These are phyloP conservation scores for Cephalopterus ornatus DNA, from an alignment of 2,113 vertebrate species.

Conservation along the genomic window DNA sequence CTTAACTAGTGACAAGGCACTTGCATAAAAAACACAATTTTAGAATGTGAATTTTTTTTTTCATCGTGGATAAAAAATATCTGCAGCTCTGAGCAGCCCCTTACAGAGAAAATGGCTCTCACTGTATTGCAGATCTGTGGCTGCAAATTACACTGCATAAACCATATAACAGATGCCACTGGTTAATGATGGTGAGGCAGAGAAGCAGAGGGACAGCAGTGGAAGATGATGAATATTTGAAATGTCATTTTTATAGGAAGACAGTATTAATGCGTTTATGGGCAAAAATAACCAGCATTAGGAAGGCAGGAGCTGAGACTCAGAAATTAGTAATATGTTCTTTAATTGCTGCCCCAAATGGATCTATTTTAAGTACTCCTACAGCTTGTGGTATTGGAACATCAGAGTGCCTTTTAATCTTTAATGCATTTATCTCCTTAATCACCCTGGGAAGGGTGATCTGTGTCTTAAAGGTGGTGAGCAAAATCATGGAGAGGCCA, in stretches of 20 bases:
- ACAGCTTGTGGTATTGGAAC: background rate
- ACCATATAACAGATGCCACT: background rate
- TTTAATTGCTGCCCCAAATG: conserved; percentile 31
- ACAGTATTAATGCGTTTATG: conserved; percentile 13
- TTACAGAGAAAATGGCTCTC: background rate
- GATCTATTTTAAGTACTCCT: conserved; percentile 33
- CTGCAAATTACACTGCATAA: background rate
- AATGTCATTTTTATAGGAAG: conserved; percentile 32
- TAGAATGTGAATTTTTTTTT: background rate
- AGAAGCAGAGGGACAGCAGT: background rate
- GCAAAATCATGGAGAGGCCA: background rate
- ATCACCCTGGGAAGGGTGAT: background rate
- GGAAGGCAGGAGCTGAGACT: background rate
- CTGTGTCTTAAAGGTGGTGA: background rate
- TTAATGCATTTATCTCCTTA: conserved; percentile 39
- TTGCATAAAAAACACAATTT: background rate
- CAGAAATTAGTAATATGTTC: conserved; percentile 2
- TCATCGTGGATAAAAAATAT: background rate
- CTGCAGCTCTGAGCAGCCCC: background rate
- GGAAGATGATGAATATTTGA: conserved; percentile 25
- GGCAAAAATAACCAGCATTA: conserved; percentile 42
- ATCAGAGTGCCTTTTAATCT: background rate
- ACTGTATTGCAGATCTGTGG: background rate
- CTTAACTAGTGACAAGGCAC: background rate
- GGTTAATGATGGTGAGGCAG: background rate